Evolutionary conservation across 2,797 vertebrate genomes (phyloP).

Genomic region (Acipenser transmontanus): DNA sequence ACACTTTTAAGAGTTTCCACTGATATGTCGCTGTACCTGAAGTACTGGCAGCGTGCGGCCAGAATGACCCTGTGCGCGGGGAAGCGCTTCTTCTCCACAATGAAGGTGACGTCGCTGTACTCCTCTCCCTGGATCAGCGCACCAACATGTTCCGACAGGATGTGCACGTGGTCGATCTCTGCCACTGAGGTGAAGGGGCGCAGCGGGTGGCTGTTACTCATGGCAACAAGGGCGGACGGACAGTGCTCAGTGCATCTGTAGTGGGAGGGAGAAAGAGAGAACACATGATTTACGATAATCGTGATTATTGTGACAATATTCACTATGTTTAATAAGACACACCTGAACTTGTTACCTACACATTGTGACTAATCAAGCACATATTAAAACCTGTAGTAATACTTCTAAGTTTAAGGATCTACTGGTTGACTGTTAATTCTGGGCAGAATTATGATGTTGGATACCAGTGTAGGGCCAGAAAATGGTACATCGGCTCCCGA

Average conservation of each 20-base stretch:
- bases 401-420: too few relatives aligned
- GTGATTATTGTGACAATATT: not conserved
- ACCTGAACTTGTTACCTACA: too few relatives aligned
- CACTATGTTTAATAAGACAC: too few relatives aligned
- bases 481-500: too few relatives aligned
- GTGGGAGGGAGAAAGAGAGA: not conserved
- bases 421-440: too few relatives aligned
- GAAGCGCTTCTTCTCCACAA: constrained; percentile 92
- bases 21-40: constrained; percentile 63
- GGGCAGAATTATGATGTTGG: too few relatives aligned
- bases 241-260: constrained; percentile 29
- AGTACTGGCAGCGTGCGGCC: constrained; percentile 92
- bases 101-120: constrained; percentile 93
- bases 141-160: constrained; percentile 91
- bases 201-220: constrained; percentile 93
- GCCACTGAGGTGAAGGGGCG: constrained; percentile 83
- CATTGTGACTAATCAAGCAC: too few relatives aligned
- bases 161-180: constrained; percentile 94
- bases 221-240: constrained; percentile 37
- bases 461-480: too few relatives aligned
- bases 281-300: not conserved
- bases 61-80: constrained; percentile 91
- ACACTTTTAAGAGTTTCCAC: not conserved
- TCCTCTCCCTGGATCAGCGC: constrained; percentile 86
- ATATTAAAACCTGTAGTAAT: too few relatives aligned